Evolutionary conservation across 2,888 invertebrate genomes (phyloP).

Genomic region (Caenorhabditis becei): DNA sequence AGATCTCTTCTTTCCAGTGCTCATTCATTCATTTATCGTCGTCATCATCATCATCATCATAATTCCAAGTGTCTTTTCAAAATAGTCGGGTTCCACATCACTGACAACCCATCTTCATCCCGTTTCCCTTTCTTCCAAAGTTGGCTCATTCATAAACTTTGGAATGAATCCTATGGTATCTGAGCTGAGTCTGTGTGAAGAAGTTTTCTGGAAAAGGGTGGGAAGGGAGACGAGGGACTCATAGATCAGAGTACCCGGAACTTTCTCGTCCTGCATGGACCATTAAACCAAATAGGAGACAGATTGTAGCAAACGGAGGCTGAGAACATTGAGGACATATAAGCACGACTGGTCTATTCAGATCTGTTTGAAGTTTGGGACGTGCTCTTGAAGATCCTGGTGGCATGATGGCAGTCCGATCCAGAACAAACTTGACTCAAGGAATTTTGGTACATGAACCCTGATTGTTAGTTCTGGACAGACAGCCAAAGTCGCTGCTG

Average conservation of each 20-base stretch:
- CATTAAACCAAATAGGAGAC: background rate
- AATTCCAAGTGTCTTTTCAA: conserved; percentile 22
- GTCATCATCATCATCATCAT: conserved; percentile 35
- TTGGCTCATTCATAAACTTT: conserved; percentile 32
- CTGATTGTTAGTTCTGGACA: too few relatives aligned
- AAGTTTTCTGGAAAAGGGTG: conserved; percentile 9
- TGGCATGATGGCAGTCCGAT: too few relatives aligned
- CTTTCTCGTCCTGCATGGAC: conserved; percentile 5
- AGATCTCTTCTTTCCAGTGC: conserved; percentile 41
- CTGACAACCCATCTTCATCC: conserved; percentile 46
- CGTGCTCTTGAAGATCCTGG: too few relatives aligned
- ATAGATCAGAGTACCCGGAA: conserved; percentile 25
- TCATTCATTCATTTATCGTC: conserved; percentile 52
- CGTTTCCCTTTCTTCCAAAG: conserved; percentile 8
- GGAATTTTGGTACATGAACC: too few relatives aligned
- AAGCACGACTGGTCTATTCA: background rate
- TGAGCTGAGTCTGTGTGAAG: background rate
- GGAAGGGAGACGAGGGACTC: background rate
- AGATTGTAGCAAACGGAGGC: background rate
- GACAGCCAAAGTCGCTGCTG: too few relatives aligned
- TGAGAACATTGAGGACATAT: background rate
- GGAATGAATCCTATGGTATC: conserved; percentile 22
- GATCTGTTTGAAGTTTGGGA: too few relatives aligned
- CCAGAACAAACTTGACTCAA: too few relatives aligned
- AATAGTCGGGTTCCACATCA: conserved; percentile 54